Conservation (phyloP, 30 jellyfish, hydroid and myxozoan genomes). For the Aurelia coerulea region DNA sequence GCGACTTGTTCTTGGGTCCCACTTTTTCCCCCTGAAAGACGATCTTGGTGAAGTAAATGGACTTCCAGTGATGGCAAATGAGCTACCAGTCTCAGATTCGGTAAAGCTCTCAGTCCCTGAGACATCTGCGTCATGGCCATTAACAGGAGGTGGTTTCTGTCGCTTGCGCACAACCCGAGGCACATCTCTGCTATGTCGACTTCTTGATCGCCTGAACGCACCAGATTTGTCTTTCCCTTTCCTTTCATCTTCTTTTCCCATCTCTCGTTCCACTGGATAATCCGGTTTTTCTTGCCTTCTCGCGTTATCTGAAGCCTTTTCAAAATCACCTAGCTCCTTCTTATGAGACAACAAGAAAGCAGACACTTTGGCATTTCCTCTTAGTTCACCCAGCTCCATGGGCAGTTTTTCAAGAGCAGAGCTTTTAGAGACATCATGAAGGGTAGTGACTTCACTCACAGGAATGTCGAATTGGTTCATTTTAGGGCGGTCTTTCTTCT, state of each 20-base stretch:
- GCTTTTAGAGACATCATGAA: slow-evolving; percentile 9
- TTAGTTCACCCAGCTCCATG: neutral
- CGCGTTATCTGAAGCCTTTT: neutral
- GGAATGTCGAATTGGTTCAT: neutral
- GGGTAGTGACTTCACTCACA: slow-evolving; percentile 2
- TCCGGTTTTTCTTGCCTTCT: no score
- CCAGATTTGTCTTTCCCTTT: neutral
- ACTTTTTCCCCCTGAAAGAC: slow-evolving; percentile 7
- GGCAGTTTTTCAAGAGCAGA: slow-evolving; percentile 46
- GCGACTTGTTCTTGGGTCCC: neutral
- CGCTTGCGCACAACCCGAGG: slow-evolving; percentile 42
- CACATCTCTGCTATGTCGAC: slow-evolving; percentile 45
- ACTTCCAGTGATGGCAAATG: slow-evolving; percentile 42
- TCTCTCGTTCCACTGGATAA: neutral
- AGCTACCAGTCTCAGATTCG: slow-evolving; percentile 45
- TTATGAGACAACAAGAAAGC: slow-evolving; percentile 26
- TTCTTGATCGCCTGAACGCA: slow-evolving; percentile 35
- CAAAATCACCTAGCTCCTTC: neutral
- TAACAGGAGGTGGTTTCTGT: neutral
- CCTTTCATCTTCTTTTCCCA: neutral
- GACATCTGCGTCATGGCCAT: slow-evolving; percentile 13
- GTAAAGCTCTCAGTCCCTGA: slow-evolving; percentile 33
- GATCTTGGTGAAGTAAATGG: slow-evolving; percentile 48
- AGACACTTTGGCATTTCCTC: slow-evolving; percentile 39
- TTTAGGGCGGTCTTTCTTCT: neutral